A percentile compares a stretch with the other conserved stretches of the same genome.
These are phyloP conservation scores for Actinostola sp. DNA, from an alignment of 92 coral and sea anemone species.

Conservation along the genomic window DNA sequence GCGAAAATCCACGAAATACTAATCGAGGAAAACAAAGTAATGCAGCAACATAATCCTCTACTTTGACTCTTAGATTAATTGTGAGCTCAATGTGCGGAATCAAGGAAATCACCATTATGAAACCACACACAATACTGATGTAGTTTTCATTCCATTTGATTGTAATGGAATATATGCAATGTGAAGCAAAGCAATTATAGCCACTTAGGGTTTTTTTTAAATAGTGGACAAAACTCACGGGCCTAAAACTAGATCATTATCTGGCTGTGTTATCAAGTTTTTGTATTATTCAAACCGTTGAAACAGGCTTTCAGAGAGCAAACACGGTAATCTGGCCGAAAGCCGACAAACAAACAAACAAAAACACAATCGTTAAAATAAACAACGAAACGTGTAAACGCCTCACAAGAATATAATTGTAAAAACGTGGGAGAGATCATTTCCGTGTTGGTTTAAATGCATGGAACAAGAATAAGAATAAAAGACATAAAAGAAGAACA, in stretches of 20 bases:
- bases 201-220: not conserved
- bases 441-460: too few relatives aligned
- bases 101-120: not conserved
- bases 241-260: conserved; percentile 7
- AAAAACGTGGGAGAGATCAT: too few relatives aligned
- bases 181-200: not conserved
- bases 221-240: conserved; percentile 2
- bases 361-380: too few relatives aligned
- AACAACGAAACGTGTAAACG: too few relatives aligned
- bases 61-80: not conserved
- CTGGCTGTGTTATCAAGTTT: not conserved
- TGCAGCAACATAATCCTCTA: too few relatives aligned
- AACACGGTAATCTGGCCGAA: too few relatives aligned
- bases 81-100: not conserved
- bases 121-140: not conserved
- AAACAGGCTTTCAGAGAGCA: too few relatives aligned
- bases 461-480: too few relatives aligned
- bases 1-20: not conserved
- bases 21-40: not conserved
- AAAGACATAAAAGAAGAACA: too few relatives aligned
- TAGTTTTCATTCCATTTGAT: not conserved
- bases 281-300: not conserved
- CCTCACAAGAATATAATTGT: too few relatives aligned
- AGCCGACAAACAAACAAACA: too few relatives aligned
- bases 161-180: not conserved